phyloP scores from a whole-genome alignment of 2,888 invertebrate species.

The Thumatha senex region DNA sequence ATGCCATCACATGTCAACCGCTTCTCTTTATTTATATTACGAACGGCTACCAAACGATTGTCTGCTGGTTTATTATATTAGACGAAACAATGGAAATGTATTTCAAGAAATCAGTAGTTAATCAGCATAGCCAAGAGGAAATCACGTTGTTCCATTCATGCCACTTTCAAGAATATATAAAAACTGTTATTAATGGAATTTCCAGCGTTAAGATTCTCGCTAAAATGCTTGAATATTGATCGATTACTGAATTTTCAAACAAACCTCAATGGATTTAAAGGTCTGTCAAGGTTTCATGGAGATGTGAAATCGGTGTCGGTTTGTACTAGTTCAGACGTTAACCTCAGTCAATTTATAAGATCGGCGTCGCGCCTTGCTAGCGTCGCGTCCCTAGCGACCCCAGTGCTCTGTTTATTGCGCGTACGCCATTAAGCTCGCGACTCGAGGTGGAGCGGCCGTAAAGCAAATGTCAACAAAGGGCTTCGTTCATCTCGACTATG shows the following conservation, averaged over 20 bases:
- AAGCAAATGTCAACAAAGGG: constrained; percentile 79
- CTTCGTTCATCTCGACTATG: constrained; percentile 63
- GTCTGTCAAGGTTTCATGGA: no score
- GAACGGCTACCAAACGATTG: constrained; percentile 67
- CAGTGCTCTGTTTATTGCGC: constrained; percentile 58
- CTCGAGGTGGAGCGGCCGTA: constrained; percentile 64
- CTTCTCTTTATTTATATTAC: constrained; percentile 68
- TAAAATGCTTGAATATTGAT: background rate
- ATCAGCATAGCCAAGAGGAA: constrained; percentile 65
- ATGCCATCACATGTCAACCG: constrained; percentile 72
- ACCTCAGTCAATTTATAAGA: constrained; percentile 35
- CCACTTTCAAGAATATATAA: constrained; percentile 61
- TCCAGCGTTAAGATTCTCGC: background rate
- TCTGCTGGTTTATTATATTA: constrained; percentile 63
- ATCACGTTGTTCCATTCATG: constrained; percentile 60
- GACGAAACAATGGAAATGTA: constrained; percentile 71
- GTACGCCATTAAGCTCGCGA: constrained; percentile 57
- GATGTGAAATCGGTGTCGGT: background rate
- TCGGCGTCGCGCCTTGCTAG: no score
- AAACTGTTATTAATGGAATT: no score
- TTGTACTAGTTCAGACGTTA: constrained; percentile 33
- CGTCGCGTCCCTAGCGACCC: constrained; percentile 24
- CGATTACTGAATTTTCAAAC: background rate
- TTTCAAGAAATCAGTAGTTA: constrained; percentile 51
- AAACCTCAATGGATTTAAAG: no score